Evolutionary conservation across 2,113 vertebrate species (phyloP), one percentile per base, ranked within the genome.

Genomic region (Alethe castanea): DNA sequence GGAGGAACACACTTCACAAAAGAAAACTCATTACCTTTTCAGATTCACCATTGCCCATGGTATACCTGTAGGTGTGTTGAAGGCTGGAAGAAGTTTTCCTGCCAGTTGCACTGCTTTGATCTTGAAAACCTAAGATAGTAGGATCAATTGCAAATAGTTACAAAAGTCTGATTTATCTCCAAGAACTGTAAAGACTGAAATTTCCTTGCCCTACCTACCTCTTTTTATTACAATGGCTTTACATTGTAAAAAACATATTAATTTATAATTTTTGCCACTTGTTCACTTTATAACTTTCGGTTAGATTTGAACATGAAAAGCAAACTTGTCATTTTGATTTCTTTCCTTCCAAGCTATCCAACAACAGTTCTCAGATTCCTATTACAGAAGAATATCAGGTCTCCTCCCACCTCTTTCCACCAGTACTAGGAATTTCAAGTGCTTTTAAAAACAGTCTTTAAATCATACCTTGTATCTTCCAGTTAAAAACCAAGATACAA

Each of bases 31-130:
- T 97, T 94, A 99, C 99, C 99, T 99, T 98, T 99, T 99, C 61
- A 99, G 98, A 97, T 99, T 99, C 94, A 99, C 99, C 99, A 99
- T 99, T 92, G 99, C 99, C 99, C 99, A 99, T 65, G 99, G 99
- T 98, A 99, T 99, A 59, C 99, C 99, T 12, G 99, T 99, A 44
- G 99, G 99, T 59, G 99, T 99, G 96, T 99, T 99, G 94, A 99
- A 99, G 56, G 99, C 99, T 93, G 99, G 99, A 93, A 99, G 98
- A 69, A 99, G 98, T 94, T 99, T 99, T 97, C 99, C 99, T 29
- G 99, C 99, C 72, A 99, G 92, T 64, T 99, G 98, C n/a, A 99
- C 99, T 9, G 99, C 99, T 98, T 99, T 99, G 86, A 99, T 94
- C 98, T 99, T 99, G 97, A 99, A 99, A 54, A 99, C 98, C 99